Evolutionary conservation across 1,140 invertebrate genomes (phyloP), one percentile per base, ranked within the genome.

Genomic region (Eciton burchellii): DNA sequence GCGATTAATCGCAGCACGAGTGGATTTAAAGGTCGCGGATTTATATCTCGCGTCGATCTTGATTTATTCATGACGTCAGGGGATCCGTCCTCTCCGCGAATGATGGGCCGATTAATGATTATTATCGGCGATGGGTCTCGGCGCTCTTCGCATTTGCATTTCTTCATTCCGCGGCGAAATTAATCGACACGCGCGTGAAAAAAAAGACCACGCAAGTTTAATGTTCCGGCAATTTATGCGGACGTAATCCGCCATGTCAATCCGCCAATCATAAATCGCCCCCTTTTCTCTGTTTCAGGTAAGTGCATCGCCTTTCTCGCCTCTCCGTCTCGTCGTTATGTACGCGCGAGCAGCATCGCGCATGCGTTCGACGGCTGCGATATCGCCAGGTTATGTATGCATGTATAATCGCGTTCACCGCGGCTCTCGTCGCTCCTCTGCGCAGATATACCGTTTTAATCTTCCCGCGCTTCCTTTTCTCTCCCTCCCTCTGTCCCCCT

Each of bases 221-320:
- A n/a, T n/a, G n/a, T n/a, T n/a, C n/a, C n/a, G n/a, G n/a, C n/a
- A n/a, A n/a, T 29, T 26, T 66, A 43, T 19, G 11, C n/a, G 43
- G 0, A 19, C 52, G 14, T 26, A 45, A 79, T 56, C 3, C 56
- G 52, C 24, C 11, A 49, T 56, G 74, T 56, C 74, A 45, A 57
- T 79, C n/a, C n/a, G 49, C 70, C 52, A 70, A 54, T 1, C 21
- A 29, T 0, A 35, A 70, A 43, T 56, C 70, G 47, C 49, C 60
- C 59, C 47, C 83, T 79, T 66, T 68, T 68, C 66, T 86, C 52
- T 90, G 86, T 91, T 91, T 68, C 62, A 92, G 91, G 91, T 92
- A 92, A 92, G 91, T 92, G 76, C 68, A 77, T 62, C 68, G 47
- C 56, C 66, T 82, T 60, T 82, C 54, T 35, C 6, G n/a, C 41